These are phyloP conservation scores for Aphidius colemani DNA, from an alignment of 2,888 invertebrate species.

Conservation along the genomic window DNA sequence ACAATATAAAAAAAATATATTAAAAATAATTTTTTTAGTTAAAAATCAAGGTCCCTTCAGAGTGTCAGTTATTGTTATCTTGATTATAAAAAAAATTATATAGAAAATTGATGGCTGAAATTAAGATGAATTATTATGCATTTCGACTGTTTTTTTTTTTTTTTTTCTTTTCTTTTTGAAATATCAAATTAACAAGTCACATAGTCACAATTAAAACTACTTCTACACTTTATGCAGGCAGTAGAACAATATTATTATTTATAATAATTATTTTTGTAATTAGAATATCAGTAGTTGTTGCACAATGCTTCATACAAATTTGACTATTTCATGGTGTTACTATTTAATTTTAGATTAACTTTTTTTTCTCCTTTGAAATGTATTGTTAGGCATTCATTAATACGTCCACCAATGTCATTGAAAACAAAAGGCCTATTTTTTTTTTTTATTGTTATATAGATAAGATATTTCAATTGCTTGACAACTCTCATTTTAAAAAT, in stretches of 20 bases:
- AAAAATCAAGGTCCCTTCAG: too few species aligned
- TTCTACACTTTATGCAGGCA: constrained; percentile 49
- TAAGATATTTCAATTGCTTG: too few species aligned
- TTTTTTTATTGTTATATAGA: too few species aligned
- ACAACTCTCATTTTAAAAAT: too few species aligned
- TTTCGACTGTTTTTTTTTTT: background rate
- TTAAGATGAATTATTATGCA: constrained; percentile 17
- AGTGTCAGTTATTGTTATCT: too few species aligned
- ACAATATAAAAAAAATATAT: too few species aligned
- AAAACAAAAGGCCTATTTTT: constrained; percentile 26
- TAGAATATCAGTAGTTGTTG: constrained; percentile 18
- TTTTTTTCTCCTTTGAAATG: constrained; percentile 9
- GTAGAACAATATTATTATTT: constrained; percentile 46
- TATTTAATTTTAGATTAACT: background rate
- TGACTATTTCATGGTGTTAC: constrained; percentile 9
- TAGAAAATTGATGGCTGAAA: too few species aligned
- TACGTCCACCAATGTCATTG: constrained; percentile 21
- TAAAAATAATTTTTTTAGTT: too few species aligned
- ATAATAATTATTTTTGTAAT: constrained; percentile 27
- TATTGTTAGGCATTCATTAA: constrained; percentile 16
- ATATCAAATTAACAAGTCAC: constrained; percentile 38
- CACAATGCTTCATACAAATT: constrained; percentile 25
- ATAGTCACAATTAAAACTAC: constrained; percentile 40
- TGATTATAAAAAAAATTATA: background rate
- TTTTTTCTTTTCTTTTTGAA: constrained; percentile 28